Base-by-base conservation (phyloP, 2,797 vertebrate species). In the Trachops cirrhosus region DNA sequence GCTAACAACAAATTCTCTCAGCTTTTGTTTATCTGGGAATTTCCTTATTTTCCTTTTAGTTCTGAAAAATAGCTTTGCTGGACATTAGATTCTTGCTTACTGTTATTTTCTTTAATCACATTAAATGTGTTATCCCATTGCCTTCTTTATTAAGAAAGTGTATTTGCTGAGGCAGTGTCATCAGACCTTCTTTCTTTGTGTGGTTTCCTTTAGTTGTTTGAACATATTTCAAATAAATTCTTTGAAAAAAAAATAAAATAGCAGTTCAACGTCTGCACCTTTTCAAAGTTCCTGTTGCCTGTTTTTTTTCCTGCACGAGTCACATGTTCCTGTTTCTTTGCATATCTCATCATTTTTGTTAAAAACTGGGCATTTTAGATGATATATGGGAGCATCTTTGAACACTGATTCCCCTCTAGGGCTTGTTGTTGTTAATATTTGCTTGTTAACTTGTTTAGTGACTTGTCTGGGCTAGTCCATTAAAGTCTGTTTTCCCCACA, bases 211-310 rank as follows among this genome's bases (percentile, higher is more conserved):
- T 85, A 67, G 54, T 89, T 73, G 44, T 89, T 85, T 85, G 54
- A 92, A 85, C 73, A 68, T 79, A 67, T 84, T 84, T 84, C 32
- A 86, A 96, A 86, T 59, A 86, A 34, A 44, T 96, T 10, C 87
- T 82, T 93, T 75, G 68, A 86, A 93, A 59, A 59, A 59, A 59
- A 59, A 59, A 26, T 84, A 37, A 86, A 96, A 90, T 68, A 91
- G 50, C n/a, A n/a, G 54, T 96, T 64, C 79, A 93, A 62, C 52
- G 71, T 62, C 39, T 91, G 37, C 62, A 24, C 50, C 44, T 86
- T 87, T 86, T 62, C 50, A 89, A 91, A 95, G 1, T 75, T 89
- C 59, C 15, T 92, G 3, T 85, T 94, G 50, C 48, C 29, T 80
- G 18, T 26, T 85, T 64, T 79, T 91, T 74, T 57, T 11, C 54